Base-by-base conservation (phyloP, 2,113 vertebrate species). In the Anseranas semipalmata region DNA sequence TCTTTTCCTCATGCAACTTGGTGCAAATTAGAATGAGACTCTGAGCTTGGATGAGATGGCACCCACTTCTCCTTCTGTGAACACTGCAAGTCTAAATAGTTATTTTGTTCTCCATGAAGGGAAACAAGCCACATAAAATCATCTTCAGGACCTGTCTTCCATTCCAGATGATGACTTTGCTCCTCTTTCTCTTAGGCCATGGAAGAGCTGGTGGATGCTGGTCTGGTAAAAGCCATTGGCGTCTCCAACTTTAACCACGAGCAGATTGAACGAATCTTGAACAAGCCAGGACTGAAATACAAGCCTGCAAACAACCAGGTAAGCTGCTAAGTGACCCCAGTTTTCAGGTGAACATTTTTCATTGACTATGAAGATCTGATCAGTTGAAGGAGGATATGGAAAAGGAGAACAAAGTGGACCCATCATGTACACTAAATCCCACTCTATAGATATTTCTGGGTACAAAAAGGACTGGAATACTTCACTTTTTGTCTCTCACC, bases 221-320 rank as follows among this genome's bases (percentile, higher is more conserved):
- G 99, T 30, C 87, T 99, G 94, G 98, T 98, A 60, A 99, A 98
- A 95, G 97, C 99, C 24, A 98, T 99, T 10, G 99, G 99, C 1
- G n/a, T 99, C 79, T 99, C 99, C 87, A 99, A 99, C 97, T 99
- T 99, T 89, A 99, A 99, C 97, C 98, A 97, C 48, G 96, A 98
- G 8, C 99, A 99, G 94, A 97, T 97, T 12, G 99, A 99, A 96
- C 96, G 96, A 75, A 66, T 99, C 68, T 96, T 99, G 77, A 99
- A 98, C 91, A 99, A 99, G 87, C 98, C 98, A 12, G 98, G 98
- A 33, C 97, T 99, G 65, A 99, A 99, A 65, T 92, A 99, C 75
- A 98, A 98, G 81, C 99, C 99, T 14, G 98, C 97, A 15, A 98
- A 94, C 91, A 98, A 98, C 92, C 99, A 99, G 98, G 99, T 99